Evolutionary conservation across 2,888 invertebrate species (phyloP), one percentile per base, ranked within the genome.

Genomic region (Melinaea marsaeus): DNA sequence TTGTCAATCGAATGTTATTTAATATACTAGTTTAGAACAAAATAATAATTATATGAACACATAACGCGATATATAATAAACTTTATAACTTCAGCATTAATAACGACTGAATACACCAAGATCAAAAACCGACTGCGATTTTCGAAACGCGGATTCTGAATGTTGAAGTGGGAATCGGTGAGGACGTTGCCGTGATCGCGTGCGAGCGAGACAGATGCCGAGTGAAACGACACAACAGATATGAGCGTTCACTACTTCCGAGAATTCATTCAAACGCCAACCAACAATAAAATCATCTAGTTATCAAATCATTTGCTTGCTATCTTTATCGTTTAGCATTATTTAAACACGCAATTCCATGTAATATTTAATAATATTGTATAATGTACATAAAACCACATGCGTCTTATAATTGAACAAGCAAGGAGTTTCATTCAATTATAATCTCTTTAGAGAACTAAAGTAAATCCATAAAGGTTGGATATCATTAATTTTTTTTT

Each of bases 201-300:
- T 54, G 61, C 62, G 71, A 73, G 72, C 73, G 65, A 65, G 65
- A 73, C 3, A 42, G 59, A 64, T 69, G 54, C 60, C 63, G 70
- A 73, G 72, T 64, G 63, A 64, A 73, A 71, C 73, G 74, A 74
- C 67, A 69, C 74, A 71, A 75, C 73, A 75, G 73, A 75, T 78
- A 79, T 75, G 75, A 79, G 81, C 78, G 76, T 79, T 83, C 79
- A 84, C 77, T 78, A 77, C 75, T 88, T 88, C 87, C 77, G 65
- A 82, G 88, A 88, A 86, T 79, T 83, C 84, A 85, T 87, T 86
- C 84, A 51, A 6, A 51, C 51, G 84, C 76, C 72, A 73, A 79
- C 72, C 73, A 74, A 74, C 74, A 79, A 79, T 77, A 80, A 80
- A 80, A 80, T 79, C 79, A 82, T 75, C 77, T 74, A 80, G 77